Percentiles rank a stretch among this genome's conserved stretches.
phyloP scores from a whole-genome alignment of 2,113 vertebrate species.

The Anthoscopus minutus region DNA sequence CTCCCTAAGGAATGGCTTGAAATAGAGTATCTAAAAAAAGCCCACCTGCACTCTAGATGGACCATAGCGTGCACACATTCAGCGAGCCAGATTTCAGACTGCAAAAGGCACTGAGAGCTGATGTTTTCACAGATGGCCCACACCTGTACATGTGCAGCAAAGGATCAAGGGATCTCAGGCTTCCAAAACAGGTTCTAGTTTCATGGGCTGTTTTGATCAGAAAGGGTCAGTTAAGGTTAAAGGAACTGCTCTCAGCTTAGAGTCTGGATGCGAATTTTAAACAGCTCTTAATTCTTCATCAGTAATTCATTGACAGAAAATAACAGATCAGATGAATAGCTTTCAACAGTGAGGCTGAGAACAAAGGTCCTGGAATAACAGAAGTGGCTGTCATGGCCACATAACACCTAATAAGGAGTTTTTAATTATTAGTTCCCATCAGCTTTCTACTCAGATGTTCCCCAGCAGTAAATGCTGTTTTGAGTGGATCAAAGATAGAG shows the following conservation, averaged over 20 bases:
- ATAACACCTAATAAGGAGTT: background rate
- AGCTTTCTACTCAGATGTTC: background rate
- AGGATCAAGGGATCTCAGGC: background rate
- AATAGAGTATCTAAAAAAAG: background rate
- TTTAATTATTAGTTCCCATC: background rate
- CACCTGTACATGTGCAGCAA: fast-evolving
- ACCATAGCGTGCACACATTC: fast-evolving
- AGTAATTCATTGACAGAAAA: background rate
- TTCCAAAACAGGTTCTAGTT: background rate
- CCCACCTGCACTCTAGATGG: background rate
- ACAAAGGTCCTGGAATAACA: background rate
- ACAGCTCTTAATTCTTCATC: background rate
- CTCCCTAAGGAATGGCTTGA: background rate
- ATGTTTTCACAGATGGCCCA: background rate
- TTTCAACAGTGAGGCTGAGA: background rate
- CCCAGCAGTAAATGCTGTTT: background rate
- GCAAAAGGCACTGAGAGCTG: background rate
- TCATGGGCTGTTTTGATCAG: background rate
- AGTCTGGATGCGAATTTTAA: background rate
- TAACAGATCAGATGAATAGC: background rate
- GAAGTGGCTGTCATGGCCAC: background rate
- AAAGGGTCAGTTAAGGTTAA: background rate
- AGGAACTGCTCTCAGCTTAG: background rate
- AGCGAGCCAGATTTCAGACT: background rate
- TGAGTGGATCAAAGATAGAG: background rate